A percentile compares a stretch with the other conserved stretches of the same genome.
Conservation (phyloP, 2,113 vertebrate genomes). For the Gadus chalcogrammus region DNA sequence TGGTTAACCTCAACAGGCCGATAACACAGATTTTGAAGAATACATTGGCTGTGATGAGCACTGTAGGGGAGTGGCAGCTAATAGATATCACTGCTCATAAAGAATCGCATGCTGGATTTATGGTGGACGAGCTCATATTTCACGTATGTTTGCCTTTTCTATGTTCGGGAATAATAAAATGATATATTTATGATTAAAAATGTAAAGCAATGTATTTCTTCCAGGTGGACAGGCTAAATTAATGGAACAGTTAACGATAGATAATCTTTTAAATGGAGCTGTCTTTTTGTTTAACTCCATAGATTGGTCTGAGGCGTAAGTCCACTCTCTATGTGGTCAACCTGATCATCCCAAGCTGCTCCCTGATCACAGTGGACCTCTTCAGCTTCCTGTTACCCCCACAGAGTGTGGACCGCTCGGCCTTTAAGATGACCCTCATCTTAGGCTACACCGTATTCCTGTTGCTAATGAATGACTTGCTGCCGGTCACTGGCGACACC, state of each 20-base stretch:
- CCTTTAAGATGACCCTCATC: conserved; percentile 66
- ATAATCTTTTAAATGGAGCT: neutral
- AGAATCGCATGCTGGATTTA: neutral
- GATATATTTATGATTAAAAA: neutral
- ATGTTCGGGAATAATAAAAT: neutral
- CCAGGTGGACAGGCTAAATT: too few relatives aligned
- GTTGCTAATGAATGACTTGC: conserved; percentile 58
- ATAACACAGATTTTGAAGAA: neutral
- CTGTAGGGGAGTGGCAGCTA: conserved; percentile 46
- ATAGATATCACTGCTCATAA: conserved; percentile 18
- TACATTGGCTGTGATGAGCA: conserved; percentile 18
- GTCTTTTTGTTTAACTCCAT: neutral
- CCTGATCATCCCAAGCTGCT: conserved; percentile 59
- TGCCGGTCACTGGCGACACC: conserved; percentile 47
- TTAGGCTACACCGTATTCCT: conserved; percentile 66
- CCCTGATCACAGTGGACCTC: conserved; percentile 52
- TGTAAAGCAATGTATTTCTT: neutral
- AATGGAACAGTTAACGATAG: neutral
- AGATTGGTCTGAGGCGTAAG: conserved; percentile 41
- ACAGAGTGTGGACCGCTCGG: conserved; percentile 43
- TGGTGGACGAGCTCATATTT: conserved; percentile 19
- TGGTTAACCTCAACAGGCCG: conserved; percentile 2
- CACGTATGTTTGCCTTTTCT: conserved; percentile 3
- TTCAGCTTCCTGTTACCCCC: conserved; percentile 64
- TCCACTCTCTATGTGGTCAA: conserved; percentile 58